These are phyloP conservation scores for Agrotis segetum DNA, from an alignment of 2,888 invertebrate species.

Conservation along the genomic window DNA sequence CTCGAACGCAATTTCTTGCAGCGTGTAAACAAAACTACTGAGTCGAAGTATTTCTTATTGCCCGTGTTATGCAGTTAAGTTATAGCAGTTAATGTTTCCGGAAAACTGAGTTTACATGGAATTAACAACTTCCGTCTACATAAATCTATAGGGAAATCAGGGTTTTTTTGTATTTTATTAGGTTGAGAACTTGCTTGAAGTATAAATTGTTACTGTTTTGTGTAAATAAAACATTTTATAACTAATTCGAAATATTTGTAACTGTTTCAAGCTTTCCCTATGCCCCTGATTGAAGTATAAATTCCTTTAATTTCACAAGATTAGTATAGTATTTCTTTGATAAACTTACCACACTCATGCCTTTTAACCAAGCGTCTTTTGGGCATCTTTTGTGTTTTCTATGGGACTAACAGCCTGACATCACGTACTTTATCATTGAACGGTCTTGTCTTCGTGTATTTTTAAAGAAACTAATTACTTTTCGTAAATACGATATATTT, in stretches of 20 bases:
- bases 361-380: too few relatives aligned
- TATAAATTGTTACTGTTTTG: neutral
- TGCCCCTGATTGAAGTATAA: too few relatives aligned
- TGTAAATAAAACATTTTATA: neutral
- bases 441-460: too few relatives aligned
- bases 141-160: conserved; percentile 25
- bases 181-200: neutral
- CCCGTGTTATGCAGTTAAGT: neutral
- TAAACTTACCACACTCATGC: too few relatives aligned
- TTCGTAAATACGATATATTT: too few relatives aligned
- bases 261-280: too few relatives aligned
- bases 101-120: conserved; percentile 7
- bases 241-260: neutral
- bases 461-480: too few relatives aligned
- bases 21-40: neutral
- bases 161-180: conserved; percentile 11
- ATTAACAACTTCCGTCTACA: conserved; percentile 11
- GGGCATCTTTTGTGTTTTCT: neutral
- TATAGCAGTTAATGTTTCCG: neutral
- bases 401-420: neutral
- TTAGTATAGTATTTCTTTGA: too few relatives aligned
- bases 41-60: conserved; percentile 10
- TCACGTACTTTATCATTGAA: too few relatives aligned
- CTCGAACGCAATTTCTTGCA: too few relatives aligned
- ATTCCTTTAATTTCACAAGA: neutral